Conservation (phyloP, 2,113 vertebrate genomes). For the Vidua macroura region DNA sequence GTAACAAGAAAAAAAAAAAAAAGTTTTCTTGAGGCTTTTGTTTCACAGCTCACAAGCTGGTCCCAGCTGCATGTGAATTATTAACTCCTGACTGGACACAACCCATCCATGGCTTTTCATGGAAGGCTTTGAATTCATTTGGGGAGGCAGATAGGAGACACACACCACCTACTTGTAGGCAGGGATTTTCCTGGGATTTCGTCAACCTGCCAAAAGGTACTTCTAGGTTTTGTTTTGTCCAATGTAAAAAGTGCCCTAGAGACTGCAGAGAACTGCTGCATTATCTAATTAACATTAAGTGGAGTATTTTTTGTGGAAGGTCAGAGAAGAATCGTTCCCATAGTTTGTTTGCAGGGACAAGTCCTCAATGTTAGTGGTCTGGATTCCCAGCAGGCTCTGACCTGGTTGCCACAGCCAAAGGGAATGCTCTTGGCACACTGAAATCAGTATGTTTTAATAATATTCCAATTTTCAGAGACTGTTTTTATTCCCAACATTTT, state of each 20-base stretch:
- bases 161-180: background rate
- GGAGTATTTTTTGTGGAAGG: background rate
- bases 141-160: background rate
- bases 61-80: background rate
- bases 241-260: background rate
- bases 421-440: background rate
- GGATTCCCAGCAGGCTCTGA: background rate
- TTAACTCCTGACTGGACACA: background rate
- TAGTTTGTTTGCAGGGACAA: background rate
- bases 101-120: background rate
- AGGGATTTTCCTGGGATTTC: background rate
- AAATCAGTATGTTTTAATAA: background rate
- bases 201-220: background rate
- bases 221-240: background rate
- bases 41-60: background rate
- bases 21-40: background rate
- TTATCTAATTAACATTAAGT: background rate
- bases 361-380: background rate
- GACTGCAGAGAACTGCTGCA: background rate
- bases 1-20: background rate
- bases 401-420: background rate
- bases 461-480: background rate
- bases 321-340: background rate
- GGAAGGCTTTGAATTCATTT: background rate
- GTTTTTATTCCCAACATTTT: background rate